These are phyloP conservation scores for Carassius carassius DNA, from an alignment of 2,113 vertebrate genomes.

Conservation along the genomic window DNA sequence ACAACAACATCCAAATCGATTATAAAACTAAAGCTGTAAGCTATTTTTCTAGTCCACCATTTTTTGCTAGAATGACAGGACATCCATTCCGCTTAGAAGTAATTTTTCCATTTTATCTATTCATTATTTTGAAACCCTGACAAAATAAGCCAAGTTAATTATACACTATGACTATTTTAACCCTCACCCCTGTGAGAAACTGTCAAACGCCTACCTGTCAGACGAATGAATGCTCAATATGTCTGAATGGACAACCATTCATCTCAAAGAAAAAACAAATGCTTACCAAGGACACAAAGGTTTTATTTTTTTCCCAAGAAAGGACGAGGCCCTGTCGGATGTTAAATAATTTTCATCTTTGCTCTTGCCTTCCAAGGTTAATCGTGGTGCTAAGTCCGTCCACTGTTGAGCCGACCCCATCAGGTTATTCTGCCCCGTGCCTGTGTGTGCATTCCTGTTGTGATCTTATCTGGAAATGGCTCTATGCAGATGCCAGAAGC, in stretches of 20 bases:
- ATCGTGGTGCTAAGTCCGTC: conserved; percentile 17
- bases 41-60: neutral
- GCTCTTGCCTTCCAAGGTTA: conserved; percentile 40
- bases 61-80: neutral
- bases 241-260: conserved; percentile 4
- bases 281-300: conserved; percentile 31
- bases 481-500: conserved; percentile 38
- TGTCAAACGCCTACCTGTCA: neutral
- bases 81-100: neutral
- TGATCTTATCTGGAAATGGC: conserved; percentile 37
- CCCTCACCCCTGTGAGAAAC: neutral
- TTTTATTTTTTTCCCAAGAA: conserved; percentile 13
- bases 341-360: conserved; percentile 38
- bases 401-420: conserved; percentile 30
- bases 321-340: conserved; percentile 32
- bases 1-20: neutral
- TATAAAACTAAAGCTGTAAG: neutral
- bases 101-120: neutral
- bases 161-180: conserved; percentile 22
- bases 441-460: conserved; percentile 5
- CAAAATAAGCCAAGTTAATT: neutral
- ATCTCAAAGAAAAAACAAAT: conserved; percentile 3
- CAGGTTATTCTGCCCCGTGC: conserved; percentile 30
- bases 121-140: neutral
- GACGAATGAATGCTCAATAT: conserved; percentile 6